These are phyloP conservation scores for Phallusia fumigata DNA, from an alignment of 23 tunicate species.

Conservation along the genomic window DNA sequence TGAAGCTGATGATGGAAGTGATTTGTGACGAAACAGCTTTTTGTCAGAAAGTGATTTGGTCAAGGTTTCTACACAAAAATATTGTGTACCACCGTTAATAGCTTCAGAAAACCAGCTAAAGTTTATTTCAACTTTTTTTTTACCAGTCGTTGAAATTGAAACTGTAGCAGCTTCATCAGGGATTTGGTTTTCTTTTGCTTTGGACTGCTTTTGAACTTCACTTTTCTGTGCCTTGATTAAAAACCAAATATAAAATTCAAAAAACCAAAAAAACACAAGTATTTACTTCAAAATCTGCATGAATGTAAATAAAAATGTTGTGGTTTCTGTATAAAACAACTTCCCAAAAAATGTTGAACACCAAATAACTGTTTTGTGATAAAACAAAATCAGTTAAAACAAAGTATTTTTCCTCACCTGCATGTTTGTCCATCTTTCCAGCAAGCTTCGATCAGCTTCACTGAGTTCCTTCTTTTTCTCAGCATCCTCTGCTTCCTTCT, in stretches of 20 bases:
- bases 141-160: too few relatives aligned
- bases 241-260: background rate
- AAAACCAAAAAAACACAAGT: too few relatives aligned
- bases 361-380: too few relatives aligned
- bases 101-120: too few relatives aligned
- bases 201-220: background rate
- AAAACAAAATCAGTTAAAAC: too few relatives aligned
- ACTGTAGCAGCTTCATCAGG: background rate
- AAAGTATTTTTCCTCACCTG: slow-evolving; percentile 24
- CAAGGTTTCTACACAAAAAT: too few relatives aligned
- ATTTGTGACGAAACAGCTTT: background rate
- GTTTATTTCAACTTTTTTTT: too few relatives aligned
- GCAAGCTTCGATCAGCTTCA: slow-evolving; percentile 59
- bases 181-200: background rate
- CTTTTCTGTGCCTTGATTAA: background rate
- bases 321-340: too few relatives aligned
- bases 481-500: slow-evolving; percentile 48
- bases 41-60: background rate
- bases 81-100: too few relatives aligned
- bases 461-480: slow-evolving; percentile 51
- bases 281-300: too few relatives aligned
- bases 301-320: too few relatives aligned
- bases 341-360: too few relatives aligned
- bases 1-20: background rate
- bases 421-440: slow-evolving; percentile 91